Evolutionary conservation across 2,797 vertebrate species (phyloP).

Genomic region (Pteronotus mesoamericanus): DNA sequence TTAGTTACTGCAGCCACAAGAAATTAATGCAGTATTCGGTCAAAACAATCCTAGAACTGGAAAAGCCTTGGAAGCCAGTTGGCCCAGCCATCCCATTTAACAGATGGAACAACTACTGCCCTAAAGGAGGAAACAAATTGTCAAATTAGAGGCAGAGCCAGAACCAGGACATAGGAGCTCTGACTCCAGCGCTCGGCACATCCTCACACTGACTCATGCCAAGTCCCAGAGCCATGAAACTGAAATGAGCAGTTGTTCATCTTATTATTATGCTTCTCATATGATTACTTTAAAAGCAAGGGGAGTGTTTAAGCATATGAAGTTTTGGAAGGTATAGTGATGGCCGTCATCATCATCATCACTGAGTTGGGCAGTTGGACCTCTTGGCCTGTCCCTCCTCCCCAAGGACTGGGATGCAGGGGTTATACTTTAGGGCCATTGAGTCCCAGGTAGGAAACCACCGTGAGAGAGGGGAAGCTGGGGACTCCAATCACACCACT

Average conservation of each 20-base stretch:
- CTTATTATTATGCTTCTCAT: background rate
- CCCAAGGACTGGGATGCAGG: background rate
- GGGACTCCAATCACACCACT: background rate
- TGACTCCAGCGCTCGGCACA: background rate
- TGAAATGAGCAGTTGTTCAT: background rate
- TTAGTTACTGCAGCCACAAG: background rate
- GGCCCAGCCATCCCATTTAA: background rate
- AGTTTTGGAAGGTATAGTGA: background rate
- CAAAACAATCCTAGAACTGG: background rate
- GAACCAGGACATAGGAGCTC: background rate
- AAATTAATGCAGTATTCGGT: background rate
- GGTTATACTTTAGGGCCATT: background rate
- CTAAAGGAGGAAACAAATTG: background rate
- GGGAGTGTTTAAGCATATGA: background rate
- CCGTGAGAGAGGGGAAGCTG: background rate
- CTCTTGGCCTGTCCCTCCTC: background rate
- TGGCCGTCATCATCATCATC: background rate
- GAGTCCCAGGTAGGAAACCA: background rate
- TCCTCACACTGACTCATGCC: background rate
- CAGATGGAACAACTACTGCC: background rate
- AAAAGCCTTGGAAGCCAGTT: background rate
- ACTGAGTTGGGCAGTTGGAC: background rate
- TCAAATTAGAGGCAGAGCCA: background rate
- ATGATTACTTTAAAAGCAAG: background rate
- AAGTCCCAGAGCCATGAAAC: background rate